phyloP scores from a whole-genome alignment of 2,888 invertebrate genomes.

The Ormyrus rosae region DNA sequence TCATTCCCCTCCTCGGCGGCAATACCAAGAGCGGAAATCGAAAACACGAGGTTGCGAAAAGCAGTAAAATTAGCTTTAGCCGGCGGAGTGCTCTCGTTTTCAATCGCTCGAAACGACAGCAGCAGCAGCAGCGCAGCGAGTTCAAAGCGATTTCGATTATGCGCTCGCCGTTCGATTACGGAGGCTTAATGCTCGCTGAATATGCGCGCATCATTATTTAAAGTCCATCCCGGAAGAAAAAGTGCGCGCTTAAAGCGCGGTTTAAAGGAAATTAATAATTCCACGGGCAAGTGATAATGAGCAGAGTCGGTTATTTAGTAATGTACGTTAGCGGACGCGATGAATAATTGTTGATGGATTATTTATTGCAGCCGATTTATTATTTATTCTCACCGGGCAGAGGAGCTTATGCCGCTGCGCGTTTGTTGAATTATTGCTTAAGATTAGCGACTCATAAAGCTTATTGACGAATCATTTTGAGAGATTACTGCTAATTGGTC shows the following conservation, averaged over 20 bases:
- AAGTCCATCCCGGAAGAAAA: not conserved
- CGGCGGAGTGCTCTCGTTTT: not conserved
- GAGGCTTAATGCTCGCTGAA: constrained; percentile 16
- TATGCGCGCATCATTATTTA: constrained; percentile 33
- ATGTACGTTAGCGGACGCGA: constrained; percentile 11
- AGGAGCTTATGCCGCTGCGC: too few species aligned
- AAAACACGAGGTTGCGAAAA: constrained; percentile 36
- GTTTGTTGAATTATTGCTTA: too few species aligned
- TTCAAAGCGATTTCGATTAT: constrained; percentile 49
- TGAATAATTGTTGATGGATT: constrained; percentile 39
- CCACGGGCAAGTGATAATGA: constrained; percentile 33
- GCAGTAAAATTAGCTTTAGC: constrained; percentile 43
- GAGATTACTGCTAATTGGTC: too few species aligned
- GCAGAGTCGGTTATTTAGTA: constrained; percentile 40
- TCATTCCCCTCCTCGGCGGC: too few species aligned
- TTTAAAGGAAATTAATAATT: constrained; percentile 52
- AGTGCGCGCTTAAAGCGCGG: not conserved
- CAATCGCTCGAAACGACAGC: not conserved
- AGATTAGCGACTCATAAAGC: too few species aligned
- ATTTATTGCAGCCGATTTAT: constrained; percentile 17
- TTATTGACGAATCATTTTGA: too few species aligned
- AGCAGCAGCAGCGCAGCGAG: not conserved
- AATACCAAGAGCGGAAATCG: not conserved
- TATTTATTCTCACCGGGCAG: too few species aligned
- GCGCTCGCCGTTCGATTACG: not conserved